These are phyloP conservation scores for Psilopogon haemacephalus DNA, from an alignment of 2,113 vertebrate genomes.

Conservation along the genomic window DNA sequence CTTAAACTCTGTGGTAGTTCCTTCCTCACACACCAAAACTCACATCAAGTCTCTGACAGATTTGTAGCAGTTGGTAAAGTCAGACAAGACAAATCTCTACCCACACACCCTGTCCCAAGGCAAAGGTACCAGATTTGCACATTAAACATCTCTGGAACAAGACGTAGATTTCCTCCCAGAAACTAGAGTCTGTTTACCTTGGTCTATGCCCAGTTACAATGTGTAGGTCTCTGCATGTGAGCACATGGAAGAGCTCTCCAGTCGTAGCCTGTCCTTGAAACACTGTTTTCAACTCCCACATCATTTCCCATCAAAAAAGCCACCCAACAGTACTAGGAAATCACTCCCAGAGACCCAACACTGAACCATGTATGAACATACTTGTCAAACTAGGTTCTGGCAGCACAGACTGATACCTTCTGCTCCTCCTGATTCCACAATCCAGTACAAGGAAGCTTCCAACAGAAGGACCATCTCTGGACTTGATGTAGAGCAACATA, in stretches of 20 bases:
- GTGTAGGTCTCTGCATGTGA: neutral
- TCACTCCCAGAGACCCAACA: neutral
- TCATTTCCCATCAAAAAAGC: neutral
- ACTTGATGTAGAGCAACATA: neutral
- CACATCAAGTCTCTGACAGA: neutral
- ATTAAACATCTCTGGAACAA: neutral
- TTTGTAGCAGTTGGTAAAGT: neutral
- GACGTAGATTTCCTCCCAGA: neutral
- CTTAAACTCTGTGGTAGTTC: neutral
- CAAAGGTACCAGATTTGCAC: neutral
- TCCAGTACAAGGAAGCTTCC: neutral
- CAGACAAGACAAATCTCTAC: neutral
- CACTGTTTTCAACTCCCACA: neutral
- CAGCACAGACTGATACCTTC: neutral
- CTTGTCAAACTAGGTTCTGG: neutral
- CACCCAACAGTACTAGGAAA: neutral
- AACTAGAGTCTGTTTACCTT: neutral
- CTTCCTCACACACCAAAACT: neutral
- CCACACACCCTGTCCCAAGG: neutral
- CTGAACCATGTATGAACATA: rapidly evolving
- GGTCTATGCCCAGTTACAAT: neutral
- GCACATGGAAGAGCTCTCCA: neutral
- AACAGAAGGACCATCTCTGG: neutral
- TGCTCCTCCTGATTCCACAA: neutral
- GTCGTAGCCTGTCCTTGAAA: neutral